These are phyloP conservation scores for Melanotaenia nigrans DNA, from an alignment of 2,797 vertebrate species.

Conservation along the genomic window DNA sequence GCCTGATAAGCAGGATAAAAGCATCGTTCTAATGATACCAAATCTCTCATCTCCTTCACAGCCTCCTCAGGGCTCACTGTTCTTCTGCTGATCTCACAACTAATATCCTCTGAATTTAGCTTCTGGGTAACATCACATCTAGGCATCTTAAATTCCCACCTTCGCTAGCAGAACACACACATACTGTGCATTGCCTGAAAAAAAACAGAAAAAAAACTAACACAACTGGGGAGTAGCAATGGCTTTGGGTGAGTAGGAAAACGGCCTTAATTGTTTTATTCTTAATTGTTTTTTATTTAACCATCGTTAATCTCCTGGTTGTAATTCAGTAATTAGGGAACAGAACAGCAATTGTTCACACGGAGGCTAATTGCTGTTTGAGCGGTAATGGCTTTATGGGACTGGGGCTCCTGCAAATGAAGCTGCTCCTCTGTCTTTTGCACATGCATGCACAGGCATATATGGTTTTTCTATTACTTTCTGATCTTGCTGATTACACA, in stretches of 20 bases:
- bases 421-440: not conserved
- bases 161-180: constrained; percentile 29
- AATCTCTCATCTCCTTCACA: constrained; percentile 45
- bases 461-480: not conserved
- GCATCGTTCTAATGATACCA: constrained; percentile 60
- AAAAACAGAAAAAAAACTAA: constrained; percentile 18
- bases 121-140: constrained; percentile 65
- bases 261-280: constrained; percentile 72
- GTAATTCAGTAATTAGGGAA: constrained; percentile 78
- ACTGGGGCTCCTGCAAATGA: constrained; percentile 41
- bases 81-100: constrained; percentile 64
- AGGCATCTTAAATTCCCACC: constrained; percentile 27
- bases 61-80: constrained; percentile 53
- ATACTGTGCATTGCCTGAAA: constrained; percentile 20
- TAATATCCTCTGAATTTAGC: constrained; percentile 71
- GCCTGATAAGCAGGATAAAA: constrained; percentile 58
- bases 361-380: constrained; percentile 75
- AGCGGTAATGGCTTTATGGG: constrained; percentile 59
- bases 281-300: constrained; percentile 78
- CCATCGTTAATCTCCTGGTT: constrained; percentile 75
- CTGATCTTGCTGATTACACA: constrained; percentile 26
- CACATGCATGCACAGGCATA: not conserved
- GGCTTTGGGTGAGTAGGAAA: constrained; percentile 38
- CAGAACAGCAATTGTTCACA: constrained; percentile 69
- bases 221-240: constrained; percentile 36